phyloP scores from a whole-genome alignment of 2,113 vertebrate species.

The Pteruthius melanotis region DNA sequence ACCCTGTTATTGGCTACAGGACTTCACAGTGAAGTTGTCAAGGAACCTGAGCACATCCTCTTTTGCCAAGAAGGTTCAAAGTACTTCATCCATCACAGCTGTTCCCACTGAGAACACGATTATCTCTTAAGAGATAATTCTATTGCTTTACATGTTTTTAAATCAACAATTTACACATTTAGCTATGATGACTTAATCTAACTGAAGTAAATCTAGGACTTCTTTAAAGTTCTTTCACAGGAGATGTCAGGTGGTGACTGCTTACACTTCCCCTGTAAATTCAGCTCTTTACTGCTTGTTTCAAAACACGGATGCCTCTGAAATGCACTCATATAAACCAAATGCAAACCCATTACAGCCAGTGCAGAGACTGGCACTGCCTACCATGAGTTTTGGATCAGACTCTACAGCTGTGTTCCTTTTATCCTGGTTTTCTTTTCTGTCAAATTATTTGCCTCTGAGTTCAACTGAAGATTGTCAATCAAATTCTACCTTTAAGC shows the following conservation, averaged over 20 bases:
- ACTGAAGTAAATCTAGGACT: background rate
- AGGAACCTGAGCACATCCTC: background rate
- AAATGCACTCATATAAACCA: background rate
- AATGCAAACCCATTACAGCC: background rate
- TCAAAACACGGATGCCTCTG: background rate
- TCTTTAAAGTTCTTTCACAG: background rate
- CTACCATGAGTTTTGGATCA: background rate
- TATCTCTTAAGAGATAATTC: background rate
- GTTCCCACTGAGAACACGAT: background rate
- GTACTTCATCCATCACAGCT: background rate
- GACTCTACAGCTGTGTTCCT: background rate
- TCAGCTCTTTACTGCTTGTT: background rate
- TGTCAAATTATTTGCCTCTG: background rate
- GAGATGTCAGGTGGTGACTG: background rate
- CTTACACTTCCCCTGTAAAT: background rate
- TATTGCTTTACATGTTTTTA: background rate
- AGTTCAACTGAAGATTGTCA: background rate
- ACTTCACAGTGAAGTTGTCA: background rate
- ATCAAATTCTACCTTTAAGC: background rate
- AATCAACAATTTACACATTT: background rate
- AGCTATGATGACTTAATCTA: background rate
- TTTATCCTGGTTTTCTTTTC: background rate
- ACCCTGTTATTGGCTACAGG: background rate
- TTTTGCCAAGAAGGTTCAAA: background rate
- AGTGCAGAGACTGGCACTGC: background rate